Conservation (phyloP, 1,140 invertebrate species). For the Carcinoscorpius rotundicauda region DNA sequence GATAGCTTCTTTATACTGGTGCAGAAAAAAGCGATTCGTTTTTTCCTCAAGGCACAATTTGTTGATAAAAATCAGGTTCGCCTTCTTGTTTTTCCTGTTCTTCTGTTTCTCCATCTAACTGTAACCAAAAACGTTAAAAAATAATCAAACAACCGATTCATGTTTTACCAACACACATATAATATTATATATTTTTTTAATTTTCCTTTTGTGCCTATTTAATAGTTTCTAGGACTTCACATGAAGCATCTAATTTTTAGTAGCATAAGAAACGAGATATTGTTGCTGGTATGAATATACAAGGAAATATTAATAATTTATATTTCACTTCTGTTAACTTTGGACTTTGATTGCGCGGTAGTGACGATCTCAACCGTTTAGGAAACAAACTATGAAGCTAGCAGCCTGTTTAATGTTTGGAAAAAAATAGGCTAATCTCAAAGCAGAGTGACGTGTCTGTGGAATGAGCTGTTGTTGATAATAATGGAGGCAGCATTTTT, state of each 20-base stretch:
- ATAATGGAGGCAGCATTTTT: no score
- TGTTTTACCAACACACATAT: not conserved
- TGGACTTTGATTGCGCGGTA: no score
- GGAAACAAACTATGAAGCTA: no score
- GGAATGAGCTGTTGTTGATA: no score
- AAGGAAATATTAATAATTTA: not conserved
- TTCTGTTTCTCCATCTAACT: conserved; percentile 17
- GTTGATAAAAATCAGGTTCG: conserved; percentile 21
- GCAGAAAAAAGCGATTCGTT: no score
- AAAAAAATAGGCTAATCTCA: no score
- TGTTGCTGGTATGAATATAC: not conserved
- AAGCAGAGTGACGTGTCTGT: no score
- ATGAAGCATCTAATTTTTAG: not conserved
- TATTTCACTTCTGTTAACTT: no score
- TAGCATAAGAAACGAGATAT: not conserved
- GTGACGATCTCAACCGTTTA: no score
- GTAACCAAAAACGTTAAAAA: not conserved
- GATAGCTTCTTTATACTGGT: no score
- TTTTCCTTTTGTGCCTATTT: not conserved
- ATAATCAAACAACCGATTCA: not conserved
- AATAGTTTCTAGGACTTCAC: not conserved
- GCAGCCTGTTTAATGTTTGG: no score
- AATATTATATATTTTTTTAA: no score
- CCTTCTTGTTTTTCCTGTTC: conserved; percentile 13
- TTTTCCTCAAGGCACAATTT: conserved; percentile 14